A percentile compares a stretch with the other conserved stretches of the same genome.
These are phyloP conservation scores for Thryonomys swinderianus DNA, from an alignment of 2,113 vertebrate species.

Conservation along the genomic window DNA sequence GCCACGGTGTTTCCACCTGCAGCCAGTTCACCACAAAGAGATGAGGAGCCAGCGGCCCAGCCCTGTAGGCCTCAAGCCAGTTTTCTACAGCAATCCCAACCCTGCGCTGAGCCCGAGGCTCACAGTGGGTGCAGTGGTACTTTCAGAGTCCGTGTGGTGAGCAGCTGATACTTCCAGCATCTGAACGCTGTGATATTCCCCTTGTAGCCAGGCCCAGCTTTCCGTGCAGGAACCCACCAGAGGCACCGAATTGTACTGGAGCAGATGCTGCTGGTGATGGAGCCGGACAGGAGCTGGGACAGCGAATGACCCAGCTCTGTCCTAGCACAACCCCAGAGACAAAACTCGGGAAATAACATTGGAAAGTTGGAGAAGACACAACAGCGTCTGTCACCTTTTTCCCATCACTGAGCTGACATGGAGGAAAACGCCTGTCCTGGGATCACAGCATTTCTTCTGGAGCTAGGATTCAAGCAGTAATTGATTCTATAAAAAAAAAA, in stretches of 20 bases:
- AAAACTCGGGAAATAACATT: not conserved
- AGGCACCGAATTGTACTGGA: not conserved
- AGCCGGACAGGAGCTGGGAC: not conserved
- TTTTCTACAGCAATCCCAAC: constrained; percentile 16
- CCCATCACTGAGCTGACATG: not conserved
- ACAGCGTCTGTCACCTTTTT: not conserved
- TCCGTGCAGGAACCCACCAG: not conserved
- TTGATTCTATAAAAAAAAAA: not conserved
- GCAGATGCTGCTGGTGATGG: not conserved
- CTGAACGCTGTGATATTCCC: not conserved
- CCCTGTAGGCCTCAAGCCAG: not conserved
- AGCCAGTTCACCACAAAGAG: constrained; percentile 45
- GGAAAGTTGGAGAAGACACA: not conserved
- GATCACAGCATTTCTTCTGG: not conserved
- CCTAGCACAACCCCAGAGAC: not conserved
- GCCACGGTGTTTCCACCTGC: constrained; percentile 43
- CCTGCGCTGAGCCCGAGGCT: not conserved
- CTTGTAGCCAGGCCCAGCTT: not conserved
- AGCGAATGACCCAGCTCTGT: not conserved
- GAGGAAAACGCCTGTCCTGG: not conserved
- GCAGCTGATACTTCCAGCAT: not conserved
- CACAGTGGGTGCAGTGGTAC: not conserved
- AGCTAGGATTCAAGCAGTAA: not conserved
- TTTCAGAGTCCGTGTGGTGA: not conserved
- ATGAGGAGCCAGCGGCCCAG: constrained; percentile 19